A percentile compares a stretch with the other conserved stretches of the same genome.
Evolutionary conservation across 2,888 invertebrate species (phyloP).

Genomic region (Ophraella communa): DNA sequence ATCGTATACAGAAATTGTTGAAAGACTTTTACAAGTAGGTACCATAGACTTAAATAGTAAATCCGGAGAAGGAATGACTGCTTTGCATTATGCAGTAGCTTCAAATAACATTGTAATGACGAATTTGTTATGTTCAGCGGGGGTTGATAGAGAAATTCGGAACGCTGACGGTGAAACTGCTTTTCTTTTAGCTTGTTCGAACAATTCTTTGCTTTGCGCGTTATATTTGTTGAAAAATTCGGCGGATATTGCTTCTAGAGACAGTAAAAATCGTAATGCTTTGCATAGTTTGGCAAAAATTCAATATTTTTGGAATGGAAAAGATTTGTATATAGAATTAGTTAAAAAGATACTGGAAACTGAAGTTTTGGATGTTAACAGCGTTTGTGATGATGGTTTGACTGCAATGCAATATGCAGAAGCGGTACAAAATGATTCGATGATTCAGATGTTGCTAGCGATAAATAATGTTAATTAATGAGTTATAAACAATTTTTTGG

Average conservation of each 20-base stretch:
- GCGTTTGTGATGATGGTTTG: background rate
- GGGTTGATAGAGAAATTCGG: background rate
- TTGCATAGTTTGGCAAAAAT: background rate
- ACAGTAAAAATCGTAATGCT: background rate
- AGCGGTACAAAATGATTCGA: too few relatives aligned
- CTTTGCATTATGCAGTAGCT: background rate
- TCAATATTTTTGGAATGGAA: background rate
- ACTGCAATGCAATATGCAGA: background rate
- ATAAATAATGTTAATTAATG: too few relatives aligned
- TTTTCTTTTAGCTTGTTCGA: background rate
- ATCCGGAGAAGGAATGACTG: background rate
- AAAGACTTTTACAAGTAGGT: too few relatives aligned
- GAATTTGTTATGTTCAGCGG: background rate
- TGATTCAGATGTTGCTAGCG: too few relatives aligned
- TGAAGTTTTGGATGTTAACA: background rate
- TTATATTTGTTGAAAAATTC: background rate
- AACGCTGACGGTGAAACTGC: background rate
- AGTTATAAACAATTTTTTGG: too few relatives aligned
- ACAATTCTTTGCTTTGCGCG: background rate
- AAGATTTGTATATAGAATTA: too few relatives aligned
- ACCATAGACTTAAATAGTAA: background rate
- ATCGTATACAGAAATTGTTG: too few relatives aligned
- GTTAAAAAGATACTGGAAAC: too few relatives aligned
- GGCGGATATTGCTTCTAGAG: background rate
- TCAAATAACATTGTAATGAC: background rate